Evolutionary conservation across 2,888 invertebrate genomes (phyloP).

Genomic region (Amphipyra berbera): DNA sequence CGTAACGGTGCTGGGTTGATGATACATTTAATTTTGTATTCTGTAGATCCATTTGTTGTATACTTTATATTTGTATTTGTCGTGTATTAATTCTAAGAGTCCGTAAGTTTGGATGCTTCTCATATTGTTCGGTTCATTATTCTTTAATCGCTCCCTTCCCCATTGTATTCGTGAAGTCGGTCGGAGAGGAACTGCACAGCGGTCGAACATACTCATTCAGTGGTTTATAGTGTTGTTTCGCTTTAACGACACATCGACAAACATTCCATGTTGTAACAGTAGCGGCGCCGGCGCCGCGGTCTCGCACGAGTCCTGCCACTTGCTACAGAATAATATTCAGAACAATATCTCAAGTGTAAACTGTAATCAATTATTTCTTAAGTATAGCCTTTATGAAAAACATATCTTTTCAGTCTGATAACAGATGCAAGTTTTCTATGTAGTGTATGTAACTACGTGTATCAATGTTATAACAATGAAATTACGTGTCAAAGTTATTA

Average conservation of each 20-base stretch:
- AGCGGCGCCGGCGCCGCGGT: conserved; percentile 31
- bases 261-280: conserved; percentile 86
- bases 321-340: conserved; percentile 78
- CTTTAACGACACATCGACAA: conserved; percentile 74
- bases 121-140: conserved; percentile 86
- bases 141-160: conserved; percentile 60
- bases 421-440: conserved; percentile 89
- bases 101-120: conserved; percentile 77
- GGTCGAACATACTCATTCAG: conserved; percentile 28
- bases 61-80: conserved; percentile 82
- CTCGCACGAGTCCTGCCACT: conserved; percentile 51
- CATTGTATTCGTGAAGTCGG: conserved; percentile 35
- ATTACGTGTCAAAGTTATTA: conserved; percentile 82
- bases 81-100: conserved; percentile 81
- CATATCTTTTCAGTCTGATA: conserved; percentile 87
- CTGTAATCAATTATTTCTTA: conserved; percentile 84
- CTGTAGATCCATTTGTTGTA: conserved; percentile 84
- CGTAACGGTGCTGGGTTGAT: conserved; percentile 88
- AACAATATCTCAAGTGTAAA: conserved; percentile 84
- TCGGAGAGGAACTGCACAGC: conserved; percentile 37
- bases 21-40: conserved; percentile 85
- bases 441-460: conserved; percentile 86
- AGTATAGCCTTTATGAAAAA: conserved; percentile 85
- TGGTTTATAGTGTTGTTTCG: conserved; percentile 52
- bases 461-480: conserved; percentile 88